A percentile compares a stretch with the other conserved stretches of the same genome.
Evolutionary conservation across 2,888 invertebrate species (phyloP).

Genomic region (Rugalucina vietnamica): DNA sequence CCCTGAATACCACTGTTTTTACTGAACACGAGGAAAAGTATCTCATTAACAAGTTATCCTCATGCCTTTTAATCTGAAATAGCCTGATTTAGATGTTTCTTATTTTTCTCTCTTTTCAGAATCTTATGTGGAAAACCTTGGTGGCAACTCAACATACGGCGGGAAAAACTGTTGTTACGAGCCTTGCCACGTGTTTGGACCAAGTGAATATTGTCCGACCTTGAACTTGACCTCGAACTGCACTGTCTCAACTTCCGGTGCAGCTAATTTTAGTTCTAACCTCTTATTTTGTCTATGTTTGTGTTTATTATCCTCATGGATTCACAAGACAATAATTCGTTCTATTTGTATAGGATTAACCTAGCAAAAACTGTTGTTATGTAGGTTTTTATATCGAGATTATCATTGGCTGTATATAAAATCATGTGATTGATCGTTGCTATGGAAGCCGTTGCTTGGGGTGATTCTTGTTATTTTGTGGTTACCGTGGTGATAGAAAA

Average conservation of each 20-base stretch:
- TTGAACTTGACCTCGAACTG: constrained; percentile 46
- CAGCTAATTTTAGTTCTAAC: constrained; percentile 14
- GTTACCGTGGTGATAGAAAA: not conserved
- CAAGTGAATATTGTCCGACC: constrained; percentile 33
- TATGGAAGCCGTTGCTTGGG: not conserved
- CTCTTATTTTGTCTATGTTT: constrained; percentile 4
- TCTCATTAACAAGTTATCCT: no score
- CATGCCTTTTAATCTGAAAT: no score
- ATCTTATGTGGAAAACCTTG: constrained; percentile 37
- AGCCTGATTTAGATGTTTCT: no score
- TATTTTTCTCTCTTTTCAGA: constrained; percentile 43
- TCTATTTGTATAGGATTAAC: constrained; percentile 54
- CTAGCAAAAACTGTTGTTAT: constrained; percentile 35
- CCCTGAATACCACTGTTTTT: no score
- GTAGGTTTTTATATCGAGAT: not conserved
- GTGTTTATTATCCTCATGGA: constrained; percentile 12
- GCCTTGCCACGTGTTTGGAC: constrained; percentile 32
- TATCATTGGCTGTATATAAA: not conserved
- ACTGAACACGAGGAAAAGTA: no score
- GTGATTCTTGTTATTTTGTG: not conserved
- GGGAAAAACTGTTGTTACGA: constrained; percentile 48
- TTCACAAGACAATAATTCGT: constrained; percentile 12
- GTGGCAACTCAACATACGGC: constrained; percentile 48
- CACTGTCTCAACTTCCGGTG: constrained; percentile 31
- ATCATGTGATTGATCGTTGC: not conserved